Conservation (phyloP, 2,113 vertebrate species). For the Hippocampus barbouri region DNA sequence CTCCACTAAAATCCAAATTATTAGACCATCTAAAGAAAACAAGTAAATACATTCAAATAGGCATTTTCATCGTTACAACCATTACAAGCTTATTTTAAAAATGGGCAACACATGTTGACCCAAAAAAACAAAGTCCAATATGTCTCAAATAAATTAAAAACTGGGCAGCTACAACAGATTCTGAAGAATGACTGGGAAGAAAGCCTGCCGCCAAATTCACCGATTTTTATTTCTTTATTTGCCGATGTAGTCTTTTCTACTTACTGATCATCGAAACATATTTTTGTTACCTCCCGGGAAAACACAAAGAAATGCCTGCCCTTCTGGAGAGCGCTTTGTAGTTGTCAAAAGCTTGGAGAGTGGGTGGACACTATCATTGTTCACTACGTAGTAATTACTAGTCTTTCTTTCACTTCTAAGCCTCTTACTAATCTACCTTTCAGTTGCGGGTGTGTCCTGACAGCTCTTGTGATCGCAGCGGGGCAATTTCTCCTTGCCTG, state of each 20-base stretch:
- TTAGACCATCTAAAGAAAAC: too few relatives aligned
- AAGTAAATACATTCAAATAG: neutral
- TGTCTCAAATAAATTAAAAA: neutral
- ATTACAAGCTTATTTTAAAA: neutral
- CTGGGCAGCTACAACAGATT: neutral
- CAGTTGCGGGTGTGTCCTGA: conserved; percentile 28
- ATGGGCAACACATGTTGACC: neutral
- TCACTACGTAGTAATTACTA: conserved; percentile 52
- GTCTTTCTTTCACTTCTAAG: conserved; percentile 33
- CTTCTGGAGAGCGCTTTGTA: conserved; percentile 18
- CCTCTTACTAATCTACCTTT: conserved; percentile 29
- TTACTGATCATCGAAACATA: neutral
- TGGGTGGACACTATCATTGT: conserved; percentile 47
- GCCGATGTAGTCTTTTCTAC: neutral
- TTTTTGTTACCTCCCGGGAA: neutral
- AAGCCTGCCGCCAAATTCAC: neutral
- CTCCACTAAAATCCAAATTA: too few relatives aligned
- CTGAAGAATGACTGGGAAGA: neutral
- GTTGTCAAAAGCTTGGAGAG: conserved; percentile 42
- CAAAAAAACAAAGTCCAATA: neutral
- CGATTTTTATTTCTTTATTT: neutral
- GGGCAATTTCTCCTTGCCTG: conserved; percentile 19
- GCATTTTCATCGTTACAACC: too few relatives aligned
- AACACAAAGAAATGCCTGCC: conserved; percentile 25
- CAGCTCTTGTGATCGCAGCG: conserved; percentile 42